Base-by-base conservation (phyloP, 2,113 vertebrate genomes). In the Nettapus auritus region DNA sequence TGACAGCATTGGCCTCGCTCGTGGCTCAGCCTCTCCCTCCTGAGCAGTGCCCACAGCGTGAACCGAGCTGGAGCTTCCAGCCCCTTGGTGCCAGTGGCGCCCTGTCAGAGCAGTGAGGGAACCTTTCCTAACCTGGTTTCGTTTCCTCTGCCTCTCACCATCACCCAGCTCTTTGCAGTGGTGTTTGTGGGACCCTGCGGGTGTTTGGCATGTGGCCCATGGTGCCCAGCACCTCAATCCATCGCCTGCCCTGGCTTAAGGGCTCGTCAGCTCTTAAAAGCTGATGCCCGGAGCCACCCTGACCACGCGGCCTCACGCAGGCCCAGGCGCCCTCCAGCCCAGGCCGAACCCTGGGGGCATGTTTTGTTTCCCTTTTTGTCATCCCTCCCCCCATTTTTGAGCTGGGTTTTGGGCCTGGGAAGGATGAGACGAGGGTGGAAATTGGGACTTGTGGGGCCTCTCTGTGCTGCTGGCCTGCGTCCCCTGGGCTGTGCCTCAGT, bases 291-390 rank as follows among this genome's bases (percentile, higher is more conserved):
- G 28, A 69, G 15, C 42, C 7, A 0, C 38, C 17, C 11, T 25
- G 11, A 4, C 4, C 19, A 6, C 46, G 20, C 19, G 9, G 4
- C 46, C 64, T 0, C 0, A 9, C 1, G 13, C 17, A n/a, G 48
- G 17, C 4, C 12, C 34, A 31, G 0, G 8, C 3, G 19, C 25
- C 42, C 42, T 42, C 42, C 42, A 42, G n/a, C 14, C 9, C 19
- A 8, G 14, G 74, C 56, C 46, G 25, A 33, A 20, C 9, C 0
- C 34, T 13, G 56, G 38, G 28, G 33, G 15, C 16, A 19, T 48
- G 9, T 12, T n/a, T 52, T 56, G 46, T 64, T n/a, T 31, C 3
- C 2, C 17, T 31, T 34, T 44, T 19, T 48, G 46, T 9, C 9
- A 3, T 2, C 3, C 53, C 20, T 21, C 16, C 44, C 44, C 42